These are phyloP conservation scores for Rhabdophis nuchalis DNA, from an alignment of 2,797 vertebrate genomes.

Conservation along the genomic window DNA sequence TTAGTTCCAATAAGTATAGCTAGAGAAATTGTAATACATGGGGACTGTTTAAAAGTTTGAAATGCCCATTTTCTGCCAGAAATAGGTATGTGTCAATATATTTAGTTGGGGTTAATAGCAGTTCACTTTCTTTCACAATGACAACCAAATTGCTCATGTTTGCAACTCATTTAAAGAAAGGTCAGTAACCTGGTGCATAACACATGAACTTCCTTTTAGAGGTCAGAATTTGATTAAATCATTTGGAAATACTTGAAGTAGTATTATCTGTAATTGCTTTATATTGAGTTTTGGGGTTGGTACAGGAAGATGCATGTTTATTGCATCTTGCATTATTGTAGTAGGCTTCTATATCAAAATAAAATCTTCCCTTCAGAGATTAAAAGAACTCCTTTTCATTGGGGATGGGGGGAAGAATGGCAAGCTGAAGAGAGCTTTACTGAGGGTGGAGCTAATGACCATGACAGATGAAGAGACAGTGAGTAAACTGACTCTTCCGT, in stretches of 20 bases:
- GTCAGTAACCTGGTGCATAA: background rate
- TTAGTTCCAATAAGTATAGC: background rate
- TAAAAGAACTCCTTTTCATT: background rate
- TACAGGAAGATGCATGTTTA: background rate
- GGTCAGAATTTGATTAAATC: background rate
- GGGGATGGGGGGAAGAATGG: background rate
- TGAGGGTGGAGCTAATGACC: background rate
- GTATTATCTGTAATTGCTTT: background rate
- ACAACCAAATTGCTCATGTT: background rate
- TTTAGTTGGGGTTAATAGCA: slow-evolving; percentile 10
- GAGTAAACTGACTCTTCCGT: background rate
- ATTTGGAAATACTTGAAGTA: background rate
- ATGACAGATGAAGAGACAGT: background rate
- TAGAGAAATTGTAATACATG: background rate
- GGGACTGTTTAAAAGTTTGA: background rate
- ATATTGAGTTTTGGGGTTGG: background rate
- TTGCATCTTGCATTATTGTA: background rate
- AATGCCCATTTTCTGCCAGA: background rate
- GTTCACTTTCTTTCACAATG: slow-evolving; percentile 11
- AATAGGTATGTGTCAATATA: slow-evolving; percentile 7
- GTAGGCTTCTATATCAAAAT: background rate
- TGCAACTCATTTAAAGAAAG: background rate
- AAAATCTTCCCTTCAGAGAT: background rate
- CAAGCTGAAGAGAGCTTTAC: background rate
- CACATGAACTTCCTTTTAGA: slow-evolving; percentile 5